A percentile compares a stretch with the other conserved stretches of the same genome.
Evolutionary conservation across 2,888 invertebrate genomes (phyloP).

Genomic region (Scelioninae gen. 1): DNA sequence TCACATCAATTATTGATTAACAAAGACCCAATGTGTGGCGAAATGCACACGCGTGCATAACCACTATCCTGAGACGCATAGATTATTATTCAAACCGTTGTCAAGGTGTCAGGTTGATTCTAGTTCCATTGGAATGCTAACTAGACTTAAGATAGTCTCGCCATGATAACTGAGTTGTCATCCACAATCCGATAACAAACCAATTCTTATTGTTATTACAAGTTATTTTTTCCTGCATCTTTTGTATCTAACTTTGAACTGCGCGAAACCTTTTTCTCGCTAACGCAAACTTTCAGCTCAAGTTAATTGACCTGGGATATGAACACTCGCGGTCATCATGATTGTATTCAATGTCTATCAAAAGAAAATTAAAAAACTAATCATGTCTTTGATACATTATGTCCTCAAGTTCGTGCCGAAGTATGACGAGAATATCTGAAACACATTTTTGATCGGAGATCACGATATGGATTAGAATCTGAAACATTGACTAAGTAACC

Average conservation of each 20-base stretch:
- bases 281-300: slow-evolving; percentile 42
- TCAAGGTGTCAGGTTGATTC: slow-evolving; percentile 71
- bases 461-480: slow-evolving; percentile 11
- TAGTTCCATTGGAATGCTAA: slow-evolving; percentile 69
- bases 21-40: slow-evolving; percentile 68
- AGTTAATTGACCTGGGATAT: slow-evolving; percentile 39
- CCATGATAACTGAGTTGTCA: slow-evolving; percentile 70
- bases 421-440: slow-evolving; percentile 9
- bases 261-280: slow-evolving; percentile 17
- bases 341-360: slow-evolving; percentile 46
- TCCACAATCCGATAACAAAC: slow-evolving; percentile 66
- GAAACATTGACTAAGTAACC: slow-evolving; percentile 6
- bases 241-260: slow-evolving; percentile 8
- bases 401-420: neutral
- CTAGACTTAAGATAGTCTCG: slow-evolving; percentile 67
- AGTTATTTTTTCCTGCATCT: slow-evolving; percentile 17
- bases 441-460: slow-evolving; percentile 7
- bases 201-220: slow-evolving; percentile 58
- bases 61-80: slow-evolving; percentile 52
- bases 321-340: slow-evolving; percentile 38
- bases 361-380: slow-evolving; percentile 17
- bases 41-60: slow-evolving; percentile 68
- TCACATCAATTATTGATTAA: slow-evolving; percentile 71
- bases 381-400: slow-evolving; percentile 12
- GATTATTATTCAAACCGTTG: slow-evolving; percentile 71